Percentiles rank a stretch among this genome's conserved stretches.
Conservation (phyloP, 2,113 vertebrate genomes). For the Festucalex cinctus region DNA sequence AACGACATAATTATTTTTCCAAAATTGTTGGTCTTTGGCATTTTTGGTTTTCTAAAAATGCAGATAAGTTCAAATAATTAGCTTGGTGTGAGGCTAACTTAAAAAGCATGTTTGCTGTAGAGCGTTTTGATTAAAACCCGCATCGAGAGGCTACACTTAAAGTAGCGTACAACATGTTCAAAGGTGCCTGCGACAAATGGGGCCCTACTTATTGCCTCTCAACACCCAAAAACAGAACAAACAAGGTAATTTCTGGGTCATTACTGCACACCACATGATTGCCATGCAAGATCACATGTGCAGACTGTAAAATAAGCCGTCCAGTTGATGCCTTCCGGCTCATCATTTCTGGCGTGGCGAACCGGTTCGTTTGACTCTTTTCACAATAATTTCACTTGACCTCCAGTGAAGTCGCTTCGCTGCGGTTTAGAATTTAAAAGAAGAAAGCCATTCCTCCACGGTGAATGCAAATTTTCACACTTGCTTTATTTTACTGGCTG, state of each 20-base stretch:
- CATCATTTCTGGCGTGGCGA: slow-evolving; percentile 12
- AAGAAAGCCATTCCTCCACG: slow-evolving; percentile 5
- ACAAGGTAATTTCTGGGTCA: slow-evolving; percentile 63
- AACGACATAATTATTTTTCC: too few species aligned
- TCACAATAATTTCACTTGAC: slow-evolving; percentile 15
- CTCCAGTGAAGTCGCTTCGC: not conserved
- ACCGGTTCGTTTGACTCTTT: not conserved
- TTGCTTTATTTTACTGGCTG: slow-evolving; percentile 1
- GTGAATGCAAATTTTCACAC: not conserved
- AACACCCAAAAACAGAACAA: slow-evolving; percentile 55
- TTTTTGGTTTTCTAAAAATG: too few species aligned
- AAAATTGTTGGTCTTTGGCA: too few species aligned
- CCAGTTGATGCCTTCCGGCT: slow-evolving; percentile 38
- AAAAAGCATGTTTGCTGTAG: not conserved
- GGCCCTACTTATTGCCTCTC: slow-evolving; percentile 54
- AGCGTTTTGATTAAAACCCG: too few species aligned
- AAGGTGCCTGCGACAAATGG: slow-evolving; percentile 32
- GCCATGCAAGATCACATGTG: slow-evolving; percentile 58
- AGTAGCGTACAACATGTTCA: not conserved
- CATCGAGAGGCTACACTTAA: not conserved
- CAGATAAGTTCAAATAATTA: not conserved
- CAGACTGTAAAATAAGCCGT: slow-evolving; percentile 58
- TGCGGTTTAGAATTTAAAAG: slow-evolving; percentile 12
- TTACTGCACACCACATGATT: slow-evolving; percentile 63
- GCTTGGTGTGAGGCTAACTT: not conserved